phyloP scores from a whole-genome alignment of 2,113 vertebrate species.

The Geothlypis trichas region DNA sequence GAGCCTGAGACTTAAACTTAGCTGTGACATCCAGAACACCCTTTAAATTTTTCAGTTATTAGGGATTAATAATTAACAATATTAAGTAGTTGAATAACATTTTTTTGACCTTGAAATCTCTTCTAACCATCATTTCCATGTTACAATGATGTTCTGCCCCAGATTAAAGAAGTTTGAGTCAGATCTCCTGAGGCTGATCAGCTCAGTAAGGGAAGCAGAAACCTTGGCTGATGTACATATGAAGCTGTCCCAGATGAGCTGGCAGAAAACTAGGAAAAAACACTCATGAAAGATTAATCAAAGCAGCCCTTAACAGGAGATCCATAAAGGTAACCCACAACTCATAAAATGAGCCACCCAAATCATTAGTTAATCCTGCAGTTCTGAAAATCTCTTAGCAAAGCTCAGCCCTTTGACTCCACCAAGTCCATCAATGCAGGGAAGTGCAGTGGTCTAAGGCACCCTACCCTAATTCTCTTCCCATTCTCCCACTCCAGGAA shows the following conservation, averaged over 20 bases:
- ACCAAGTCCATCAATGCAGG: neutral
- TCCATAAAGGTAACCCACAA: neutral
- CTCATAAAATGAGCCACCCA: neutral
- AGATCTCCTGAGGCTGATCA: conserved; percentile 2
- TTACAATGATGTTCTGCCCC: neutral
- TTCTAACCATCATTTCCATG: neutral
- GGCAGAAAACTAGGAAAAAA: conserved; percentile 7
- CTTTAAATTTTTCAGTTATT: neutral
- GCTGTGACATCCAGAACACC: neutral
- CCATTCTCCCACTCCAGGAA: neutral
- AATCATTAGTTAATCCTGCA: neutral
- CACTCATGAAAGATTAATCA: neutral
- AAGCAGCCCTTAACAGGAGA: neutral
- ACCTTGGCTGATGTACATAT: neutral
- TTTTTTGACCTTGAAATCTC: neutral
- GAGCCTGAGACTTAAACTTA: neutral
- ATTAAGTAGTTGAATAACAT: neutral
- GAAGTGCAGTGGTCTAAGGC: neutral
- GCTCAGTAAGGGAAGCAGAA: neutral
- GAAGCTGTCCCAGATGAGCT: neutral
- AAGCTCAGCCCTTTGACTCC: neutral
- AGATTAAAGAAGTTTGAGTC: neutral
- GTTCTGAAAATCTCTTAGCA: neutral
- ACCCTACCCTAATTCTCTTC: neutral
- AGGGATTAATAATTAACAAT: neutral